Evolutionary conservation across 2,888 invertebrate species (phyloP), one percentile per base, ranked within the genome.

Genomic region (Ichneumoninae sp.): DNA sequence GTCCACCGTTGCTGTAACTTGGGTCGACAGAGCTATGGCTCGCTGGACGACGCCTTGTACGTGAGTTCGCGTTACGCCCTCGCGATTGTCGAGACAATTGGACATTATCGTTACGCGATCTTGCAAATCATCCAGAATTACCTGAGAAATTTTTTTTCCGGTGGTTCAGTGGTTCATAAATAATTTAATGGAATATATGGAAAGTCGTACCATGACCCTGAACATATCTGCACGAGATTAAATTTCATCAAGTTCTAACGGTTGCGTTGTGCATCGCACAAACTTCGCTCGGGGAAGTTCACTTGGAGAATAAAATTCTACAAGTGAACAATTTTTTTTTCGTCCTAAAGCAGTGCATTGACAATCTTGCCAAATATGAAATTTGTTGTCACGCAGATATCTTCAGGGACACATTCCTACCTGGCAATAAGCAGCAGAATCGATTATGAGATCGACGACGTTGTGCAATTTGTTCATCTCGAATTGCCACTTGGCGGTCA

Each of bases 401-500:
- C 10, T 40, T 40, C 10, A 40, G 8, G 10, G 40, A 10, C 60
- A 26, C n/a, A 44, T 44, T 8, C 13, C 84, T 92, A 96, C 96
- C 94, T 96, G 95, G 87, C 95, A 95, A 92, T 96, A 96, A 40
- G 96, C 96, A 76, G 95, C 94, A 0, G 96, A 96, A 91, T 97
- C 96, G 5, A 96, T 96, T 82, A 97, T 96, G 66, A 95, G 92
- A 92, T 96, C 96, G 54, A 97, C 95, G 62, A 94, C 94, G 80
- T 94, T 94, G 84, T 95, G 94, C 74, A 96, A 94, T 66, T 94
- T 94, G 50, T 93, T 92, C 3, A 96, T 94, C 92, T 96, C 96
- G 66, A 94, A 91, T 36, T 94, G 94, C 96, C 96, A 96, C 76
- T 95, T 95, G 30, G 94, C 92, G 22, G 95, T 94, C 72, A 96